Percentiles rank a stretch among this genome's conserved stretches.
phyloP scores from a whole-genome alignment of 2,113 vertebrate genomes.

The Ammodramus savannarum region DNA sequence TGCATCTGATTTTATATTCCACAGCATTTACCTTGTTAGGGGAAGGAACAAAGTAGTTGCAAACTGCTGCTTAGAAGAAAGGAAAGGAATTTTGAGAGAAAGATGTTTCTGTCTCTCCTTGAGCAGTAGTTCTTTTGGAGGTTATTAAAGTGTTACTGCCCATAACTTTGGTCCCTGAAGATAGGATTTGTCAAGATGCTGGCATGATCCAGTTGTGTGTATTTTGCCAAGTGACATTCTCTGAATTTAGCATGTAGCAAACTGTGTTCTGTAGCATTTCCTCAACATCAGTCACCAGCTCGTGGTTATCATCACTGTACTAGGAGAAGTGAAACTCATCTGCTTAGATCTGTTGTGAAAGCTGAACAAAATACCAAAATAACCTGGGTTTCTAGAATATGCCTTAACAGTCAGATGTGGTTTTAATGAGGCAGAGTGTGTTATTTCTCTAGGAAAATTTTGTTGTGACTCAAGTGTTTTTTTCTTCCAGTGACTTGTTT shows the following conservation, averaged over 20 bases:
- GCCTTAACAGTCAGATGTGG: neutral
- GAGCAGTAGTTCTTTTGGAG: neutral
- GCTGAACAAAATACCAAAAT: neutral
- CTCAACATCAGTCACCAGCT: neutral
- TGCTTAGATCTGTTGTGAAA: neutral
- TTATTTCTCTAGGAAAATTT: constrained; percentile 19
- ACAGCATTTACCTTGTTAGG: neutral
- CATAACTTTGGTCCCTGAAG: neutral
- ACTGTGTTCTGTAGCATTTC: neutral
- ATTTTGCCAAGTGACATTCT: neutral
- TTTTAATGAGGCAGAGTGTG: constrained; percentile 20
- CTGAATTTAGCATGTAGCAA: neutral
- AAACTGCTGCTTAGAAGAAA: neutral
- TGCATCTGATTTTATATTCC: neutral
- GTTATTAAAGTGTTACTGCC: neutral
- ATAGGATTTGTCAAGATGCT: neutral
- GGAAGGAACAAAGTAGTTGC: neutral
- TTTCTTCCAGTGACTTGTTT: constrained; percentile 33
- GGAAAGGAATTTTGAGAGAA: neutral
- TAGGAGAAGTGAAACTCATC: neutral
- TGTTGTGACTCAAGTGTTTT: constrained; percentile 48
- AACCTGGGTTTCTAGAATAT: constrained; percentile 22
- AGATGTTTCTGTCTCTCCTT: neutral
- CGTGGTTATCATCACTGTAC: neutral
- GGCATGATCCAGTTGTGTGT: neutral